Evolutionary conservation across 2,113 vertebrate genomes (phyloP).

Genomic region (Eptatretus burgeri): DNA sequence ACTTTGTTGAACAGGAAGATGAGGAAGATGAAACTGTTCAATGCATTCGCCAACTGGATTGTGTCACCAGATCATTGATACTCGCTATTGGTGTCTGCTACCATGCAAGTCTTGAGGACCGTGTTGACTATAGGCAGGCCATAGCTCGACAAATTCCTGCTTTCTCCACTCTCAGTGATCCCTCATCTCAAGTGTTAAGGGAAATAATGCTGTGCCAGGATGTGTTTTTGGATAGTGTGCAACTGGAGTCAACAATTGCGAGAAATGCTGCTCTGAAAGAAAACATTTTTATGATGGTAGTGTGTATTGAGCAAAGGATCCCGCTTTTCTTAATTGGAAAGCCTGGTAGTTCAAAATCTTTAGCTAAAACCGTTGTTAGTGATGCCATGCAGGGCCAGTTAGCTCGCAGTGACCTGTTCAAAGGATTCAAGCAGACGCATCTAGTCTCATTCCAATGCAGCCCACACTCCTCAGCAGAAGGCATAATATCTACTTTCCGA

Average conservation of each 20-base stretch:
- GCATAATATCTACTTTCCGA: constrained; percentile 26
- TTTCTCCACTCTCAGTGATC: background rate
- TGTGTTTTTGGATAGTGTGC: constrained; percentile 19
- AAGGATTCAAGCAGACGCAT: constrained; percentile 23
- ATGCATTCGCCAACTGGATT: constrained; percentile 8
- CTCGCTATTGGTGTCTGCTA: constrained; percentile 28
- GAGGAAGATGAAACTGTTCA: constrained; percentile 1
- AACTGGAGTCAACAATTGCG: constrained; percentile 19
- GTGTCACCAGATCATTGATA: constrained; percentile 15
- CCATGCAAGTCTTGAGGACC: constrained; percentile 34
- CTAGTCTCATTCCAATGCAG: constrained; percentile 38
- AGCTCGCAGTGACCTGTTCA: constrained; percentile 19
- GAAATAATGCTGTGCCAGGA: constrained; percentile 22
- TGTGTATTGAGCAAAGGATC: constrained; percentile 28
- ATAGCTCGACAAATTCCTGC: constrained; percentile 17
- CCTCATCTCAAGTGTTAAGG: constrained; percentile 12
- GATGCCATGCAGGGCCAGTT: constrained; percentile 25
- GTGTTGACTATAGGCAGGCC: constrained; percentile 23
- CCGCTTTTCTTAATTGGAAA: constrained; percentile 33
- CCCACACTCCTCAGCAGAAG: constrained; percentile 30
- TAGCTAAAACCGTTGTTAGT: constrained; percentile 28
- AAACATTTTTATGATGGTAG: constrained; percentile 31
- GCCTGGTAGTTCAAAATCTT: constrained; percentile 32
- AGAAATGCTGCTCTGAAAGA: constrained; percentile 28
- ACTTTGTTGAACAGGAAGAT: background rate